Evolutionary conservation across 2,113 vertebrate species (phyloP), one percentile per base, ranked within the genome.

Genomic region (Phylloscopus trochiloides): DNA sequence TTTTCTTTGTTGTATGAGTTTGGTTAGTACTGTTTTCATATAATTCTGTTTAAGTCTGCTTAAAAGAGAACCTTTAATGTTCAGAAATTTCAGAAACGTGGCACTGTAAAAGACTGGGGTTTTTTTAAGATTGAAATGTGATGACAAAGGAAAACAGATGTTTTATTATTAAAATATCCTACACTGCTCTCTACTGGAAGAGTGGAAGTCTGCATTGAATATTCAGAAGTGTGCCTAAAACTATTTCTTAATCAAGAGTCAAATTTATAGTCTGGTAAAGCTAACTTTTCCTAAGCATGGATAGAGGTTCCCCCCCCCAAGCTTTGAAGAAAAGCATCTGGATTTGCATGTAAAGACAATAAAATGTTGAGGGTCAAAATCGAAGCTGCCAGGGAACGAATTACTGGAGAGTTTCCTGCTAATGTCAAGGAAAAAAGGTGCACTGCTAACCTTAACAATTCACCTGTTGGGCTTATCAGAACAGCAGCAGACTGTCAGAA

Each of bases 121-220:
- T 31, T 15, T 82, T 59, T 16, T 40, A 48, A 78, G 29, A 22
- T 63, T 74, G 73, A 67, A 82, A 43, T 62, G 19, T 17, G 43
- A 57, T 81, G 38, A 78, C 52, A 89, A 66, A 86, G 65, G 70
- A 55, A 85, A 79, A 51, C 45, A 95, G 59, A 52, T 85, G 20
- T 28, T 87, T 74, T 90, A 32, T 17, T 70, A 34, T 87, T 61
- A 58, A 93, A 55, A 73, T 92, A 89, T 96, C 95, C 97, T 96
- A 93, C 76, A 97, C 93, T 98, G 98, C 98, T 97, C 98, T 97
- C 98, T 98, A 86, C 97, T 98, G 98, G 98, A 94, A 93, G 77
- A 93, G 73, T 75, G 57, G 22, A 59, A 84, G 29, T 89, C 55
- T 79, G 63, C 10, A 4, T 78, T 78, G 52, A 79, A n/a, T 42